These are phyloP conservation scores for Drosophila sulfurigaster DNA, from an alignment of 1,140 invertebrate genomes.

Conservation along the genomic window DNA sequence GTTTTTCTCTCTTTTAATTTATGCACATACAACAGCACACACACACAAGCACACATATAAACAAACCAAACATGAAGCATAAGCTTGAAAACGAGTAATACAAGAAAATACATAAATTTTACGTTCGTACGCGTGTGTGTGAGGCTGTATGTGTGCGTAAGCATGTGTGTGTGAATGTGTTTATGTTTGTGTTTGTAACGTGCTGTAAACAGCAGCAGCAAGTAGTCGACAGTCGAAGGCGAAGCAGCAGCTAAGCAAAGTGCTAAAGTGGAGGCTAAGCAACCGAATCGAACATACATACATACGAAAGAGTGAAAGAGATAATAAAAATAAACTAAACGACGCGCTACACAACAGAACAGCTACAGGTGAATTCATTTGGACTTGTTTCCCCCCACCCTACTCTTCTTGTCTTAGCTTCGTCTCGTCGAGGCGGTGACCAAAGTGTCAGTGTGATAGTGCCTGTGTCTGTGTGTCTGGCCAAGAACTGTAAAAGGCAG, in stretches of 20 bases:
- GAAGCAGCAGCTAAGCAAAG: constrained; percentile 50
- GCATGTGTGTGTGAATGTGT: constrained; percentile 22
- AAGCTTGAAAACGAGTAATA: constrained; percentile 75
- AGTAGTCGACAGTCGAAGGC: constrained; percentile 41
- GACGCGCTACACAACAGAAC: constrained; percentile 49
- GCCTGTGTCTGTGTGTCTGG: constrained; percentile 37
- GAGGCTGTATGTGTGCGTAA: constrained; percentile 6
- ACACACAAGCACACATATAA: constrained; percentile 52
- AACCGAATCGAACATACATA: constrained; percentile 50
- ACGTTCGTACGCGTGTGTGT: constrained; percentile 33
- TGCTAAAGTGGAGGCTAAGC: constrained; percentile 67
- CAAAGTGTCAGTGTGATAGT: constrained; percentile 30
- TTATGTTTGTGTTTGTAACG: constrained; percentile 44
- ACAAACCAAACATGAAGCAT: constrained; percentile 67
- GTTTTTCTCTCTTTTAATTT: constrained; percentile 71
- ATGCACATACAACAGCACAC: constrained; percentile 64
- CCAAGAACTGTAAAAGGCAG: constrained; percentile 57
- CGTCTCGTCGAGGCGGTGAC: constrained; percentile 33
- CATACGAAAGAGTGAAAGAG: constrained; percentile 39
- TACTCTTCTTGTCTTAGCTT: background rate
- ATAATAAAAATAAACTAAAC: constrained; percentile 45
- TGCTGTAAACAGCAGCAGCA: constrained; percentile 76
- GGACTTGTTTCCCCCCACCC: constrained; percentile 37
- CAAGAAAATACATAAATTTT: constrained; percentile 76
- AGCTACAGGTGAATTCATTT: constrained; percentile 54